Evolutionary conservation across 2,113 vertebrate species (phyloP), one percentile per base, ranked within the genome.

Genomic region (Aegypius monachus): DNA sequence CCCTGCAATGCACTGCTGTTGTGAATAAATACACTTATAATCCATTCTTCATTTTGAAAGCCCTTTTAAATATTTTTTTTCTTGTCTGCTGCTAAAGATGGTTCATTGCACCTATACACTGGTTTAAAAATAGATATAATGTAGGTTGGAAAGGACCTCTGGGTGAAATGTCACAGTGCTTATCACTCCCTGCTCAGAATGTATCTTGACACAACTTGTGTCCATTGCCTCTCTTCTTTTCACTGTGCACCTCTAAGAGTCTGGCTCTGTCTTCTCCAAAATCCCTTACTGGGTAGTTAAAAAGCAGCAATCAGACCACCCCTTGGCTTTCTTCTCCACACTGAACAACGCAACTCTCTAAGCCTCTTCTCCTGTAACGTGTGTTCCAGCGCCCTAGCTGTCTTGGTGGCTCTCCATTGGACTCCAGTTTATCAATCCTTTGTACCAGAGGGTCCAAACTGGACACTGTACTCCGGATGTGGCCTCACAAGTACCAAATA

Each of bases 11-110:
- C 25, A 31, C 56, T 68, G 68, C 36, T 88, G 43, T 31, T 86
- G 63, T 74, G 65, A 90, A 81, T 34, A 89, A 81, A 85, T 43
- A 58, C 32, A 53, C 38, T 59, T 67, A 36, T 52, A 83, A 90
- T 85, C 81, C 48, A 84, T 14, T 72, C 58, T 81, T 72, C 20
- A 67, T 95, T 95, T 86, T 88, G 83, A 92, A 97, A 97, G 65
- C 15, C 48, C 25, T 90, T 83, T 71, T 43, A 94, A 88, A 26
- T 77, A 34, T 31, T 50, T n/a, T 84, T 77, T 75, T 59, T 15
- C 50, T 88, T 67, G 31, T 67, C 47, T 48, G 65, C 68, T 56
- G 32, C 59, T 89, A 32, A 81, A 89, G 67, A 75, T 43, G 55
- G 50, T 89, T 90, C 63, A 84, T 32, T 94, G 80, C 66, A 43